Evolutionary conservation across 2,113 vertebrate species (phyloP).

Genomic region (Eudyptes chrysolophus): DNA sequence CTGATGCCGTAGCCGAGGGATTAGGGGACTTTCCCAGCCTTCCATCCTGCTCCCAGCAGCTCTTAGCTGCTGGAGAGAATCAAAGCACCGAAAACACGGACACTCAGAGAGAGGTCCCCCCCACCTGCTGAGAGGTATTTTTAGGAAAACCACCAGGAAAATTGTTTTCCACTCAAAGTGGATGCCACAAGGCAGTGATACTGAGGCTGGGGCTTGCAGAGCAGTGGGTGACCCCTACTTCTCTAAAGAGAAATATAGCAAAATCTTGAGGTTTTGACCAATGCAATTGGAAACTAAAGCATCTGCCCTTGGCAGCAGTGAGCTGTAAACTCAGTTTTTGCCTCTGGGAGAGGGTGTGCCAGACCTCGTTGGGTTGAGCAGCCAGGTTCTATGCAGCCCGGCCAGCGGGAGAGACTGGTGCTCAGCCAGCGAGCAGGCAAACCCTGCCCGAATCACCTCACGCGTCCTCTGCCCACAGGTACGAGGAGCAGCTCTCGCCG

Average conservation of each 20-base stretch:
- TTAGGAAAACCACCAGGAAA: neutral
- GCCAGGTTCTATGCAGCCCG: accelerated
- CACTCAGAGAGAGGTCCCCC: neutral
- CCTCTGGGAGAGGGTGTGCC: neutral
- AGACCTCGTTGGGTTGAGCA: neutral
- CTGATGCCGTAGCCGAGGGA: neutral
- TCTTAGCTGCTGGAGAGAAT: neutral
- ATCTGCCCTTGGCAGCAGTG: neutral
- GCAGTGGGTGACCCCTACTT: neutral
- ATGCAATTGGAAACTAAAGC: neutral
- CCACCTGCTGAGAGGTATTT: neutral
- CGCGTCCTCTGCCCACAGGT: slow-evolving; percentile 86
- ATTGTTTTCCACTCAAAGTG: neutral
- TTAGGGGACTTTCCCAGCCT: neutral
- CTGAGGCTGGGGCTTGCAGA: neutral
- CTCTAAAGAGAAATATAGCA: neutral
- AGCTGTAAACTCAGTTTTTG: neutral
- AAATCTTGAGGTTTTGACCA: neutral
- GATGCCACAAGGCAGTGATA: neutral
- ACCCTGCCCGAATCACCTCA: slow-evolving; percentile 83
- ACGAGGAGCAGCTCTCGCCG: slow-evolving; percentile 10
- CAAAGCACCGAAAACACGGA: neutral
- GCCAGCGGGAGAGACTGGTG: neutral
- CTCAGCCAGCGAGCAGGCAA: neutral
- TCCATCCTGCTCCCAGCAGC: neutral